Evolutionary conservation across 2,888 invertebrate species (phyloP), one percentile per base, ranked within the genome.

Genomic region (Criorhina ranunculi): DNA sequence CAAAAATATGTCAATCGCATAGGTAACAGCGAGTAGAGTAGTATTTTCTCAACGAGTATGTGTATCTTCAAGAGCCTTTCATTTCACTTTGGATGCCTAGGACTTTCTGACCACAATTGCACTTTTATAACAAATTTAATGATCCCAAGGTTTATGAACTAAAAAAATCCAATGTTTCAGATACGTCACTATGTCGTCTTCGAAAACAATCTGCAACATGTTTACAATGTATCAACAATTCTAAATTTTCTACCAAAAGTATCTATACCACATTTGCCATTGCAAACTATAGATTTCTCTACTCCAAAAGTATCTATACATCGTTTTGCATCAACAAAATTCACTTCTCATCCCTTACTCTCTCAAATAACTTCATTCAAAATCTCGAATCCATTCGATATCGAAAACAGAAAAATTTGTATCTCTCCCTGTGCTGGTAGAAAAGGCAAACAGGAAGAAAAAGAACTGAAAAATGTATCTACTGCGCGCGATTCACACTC

Each of bases 401-500:
- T 75, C 75, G 81, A 81, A 81, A 46, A 31, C 17, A 12, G 11
- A 24, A 29, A 49, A 49, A 40, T 62, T 49, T 11, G 60, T 57
- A 24, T 46, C 37, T n/a, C 11, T 24, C 24, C 24, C 9, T 67
- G 37, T n/a, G n/a, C 17, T n/a, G 19, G 29, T 29, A 33, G 72
- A 78, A 55, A 70, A 64, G 31, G 40, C 73, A 67, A 66, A 73
- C 35, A 64, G 42, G 31, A 51, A 51, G 37, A 51, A 72, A 37
- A 19, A 53, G 9, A 60, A 46, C n/a, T n/a, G 46, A 55, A 35
- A 85, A 85, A 85, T 80, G 85, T 85, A 85, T 85, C 85, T 80
- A 42, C 64, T 80, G 85, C 80, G 79, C 79, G 66, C 79, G 64
- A 53, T 70, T 85, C 79, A 33, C 79, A 80, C 79, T 85, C 85